Conservation (phyloP, 2,888 invertebrate species). For the Mimachlamys varia region DNA sequence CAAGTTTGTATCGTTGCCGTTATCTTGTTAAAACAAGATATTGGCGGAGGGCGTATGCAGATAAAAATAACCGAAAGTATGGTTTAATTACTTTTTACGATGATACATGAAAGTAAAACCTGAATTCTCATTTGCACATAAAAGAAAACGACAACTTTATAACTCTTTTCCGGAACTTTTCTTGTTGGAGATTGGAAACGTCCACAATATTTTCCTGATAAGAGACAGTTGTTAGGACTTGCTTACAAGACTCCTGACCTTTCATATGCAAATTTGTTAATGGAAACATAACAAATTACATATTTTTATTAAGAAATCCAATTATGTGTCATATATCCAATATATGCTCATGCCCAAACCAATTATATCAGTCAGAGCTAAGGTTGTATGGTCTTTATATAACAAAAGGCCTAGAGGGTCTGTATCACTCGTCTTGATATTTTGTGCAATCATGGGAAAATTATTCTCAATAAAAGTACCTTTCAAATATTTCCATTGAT, state of each 20-base stretch:
- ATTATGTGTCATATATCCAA: background rate
- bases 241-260: background rate
- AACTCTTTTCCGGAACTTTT: background rate
- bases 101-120: background rate
- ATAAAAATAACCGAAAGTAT: background rate
- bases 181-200: background rate
- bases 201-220: background rate
- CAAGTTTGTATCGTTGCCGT: background rate
- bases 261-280: background rate
- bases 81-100: background rate
- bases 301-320: background rate
- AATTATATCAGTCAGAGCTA: too few species aligned
- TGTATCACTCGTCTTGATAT: too few species aligned
- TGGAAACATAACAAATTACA: background rate
- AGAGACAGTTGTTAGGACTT: background rate
- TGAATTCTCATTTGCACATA: conserved; percentile 19
- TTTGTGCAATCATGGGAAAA: too few species aligned
- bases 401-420: too few species aligned
- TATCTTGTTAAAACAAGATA: background rate
- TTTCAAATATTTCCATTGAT: too few species aligned
- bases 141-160: background rate
- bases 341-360: too few species aligned
- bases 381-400: too few species aligned
- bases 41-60: background rate
- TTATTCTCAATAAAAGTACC: too few species aligned